Evolutionary conservation across 2,888 invertebrate genomes (phyloP).

Genomic region (Pollenia griseotomentosa): DNA sequence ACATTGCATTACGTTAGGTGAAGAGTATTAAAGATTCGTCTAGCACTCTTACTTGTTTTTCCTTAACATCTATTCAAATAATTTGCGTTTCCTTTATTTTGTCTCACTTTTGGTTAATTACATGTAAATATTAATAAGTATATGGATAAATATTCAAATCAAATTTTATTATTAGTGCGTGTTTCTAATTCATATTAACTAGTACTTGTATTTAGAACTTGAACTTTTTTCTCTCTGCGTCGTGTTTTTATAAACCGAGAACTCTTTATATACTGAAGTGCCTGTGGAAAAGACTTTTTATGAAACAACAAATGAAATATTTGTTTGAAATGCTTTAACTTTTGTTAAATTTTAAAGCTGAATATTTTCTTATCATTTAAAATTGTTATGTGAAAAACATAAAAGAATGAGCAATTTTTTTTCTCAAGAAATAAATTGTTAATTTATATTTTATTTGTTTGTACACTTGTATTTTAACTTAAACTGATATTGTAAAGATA

Average conservation of each 20-base stretch:
- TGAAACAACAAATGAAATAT: not conserved
- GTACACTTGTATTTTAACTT: not conserved
- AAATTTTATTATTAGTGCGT: constrained; percentile 24
- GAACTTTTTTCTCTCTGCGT: not conserved
- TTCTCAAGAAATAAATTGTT: not conserved
- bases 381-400: not conserved
- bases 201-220: not conserved
- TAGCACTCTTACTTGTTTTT: not conserved
- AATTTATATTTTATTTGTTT: constrained; percentile 15
- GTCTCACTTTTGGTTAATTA: not conserved
- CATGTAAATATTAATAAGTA: not conserved
- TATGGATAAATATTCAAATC: constrained; percentile 1
- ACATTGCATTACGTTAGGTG: too few species aligned
- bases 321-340: too few species aligned
- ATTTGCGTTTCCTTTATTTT: not conserved
- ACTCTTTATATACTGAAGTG: not conserved
- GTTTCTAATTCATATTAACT: not conserved
- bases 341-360: not conserved
- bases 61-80: not conserved
- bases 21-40: too few species aligned
- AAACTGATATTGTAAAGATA: not conserved
- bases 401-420: not conserved
- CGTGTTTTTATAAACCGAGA: constrained; percentile 7
- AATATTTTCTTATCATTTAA: constrained; percentile 27
- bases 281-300: not conserved